phyloP scores from a whole-genome alignment of 2,888 invertebrate genomes.

The Eremobia ochroleuca region DNA sequence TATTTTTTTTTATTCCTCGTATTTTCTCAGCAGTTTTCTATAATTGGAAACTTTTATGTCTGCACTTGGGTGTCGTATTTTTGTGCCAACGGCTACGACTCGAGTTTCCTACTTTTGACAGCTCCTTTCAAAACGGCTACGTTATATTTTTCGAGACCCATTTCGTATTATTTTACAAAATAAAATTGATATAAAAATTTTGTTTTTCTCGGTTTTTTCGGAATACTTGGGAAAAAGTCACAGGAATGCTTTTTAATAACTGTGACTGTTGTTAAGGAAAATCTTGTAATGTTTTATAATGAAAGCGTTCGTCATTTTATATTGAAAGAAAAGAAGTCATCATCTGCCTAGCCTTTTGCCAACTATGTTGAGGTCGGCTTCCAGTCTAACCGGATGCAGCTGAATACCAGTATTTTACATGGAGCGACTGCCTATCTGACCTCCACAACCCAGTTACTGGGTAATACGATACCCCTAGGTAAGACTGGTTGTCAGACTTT shows the following conservation, averaged over 20 bases:
- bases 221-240: neutral
- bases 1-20: too few relatives aligned
- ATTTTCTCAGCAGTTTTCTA: constrained; percentile 16
- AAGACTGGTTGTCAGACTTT: too few relatives aligned
- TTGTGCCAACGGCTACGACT: neutral
- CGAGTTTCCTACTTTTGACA: constrained; percentile 34
- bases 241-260: neutral
- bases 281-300: neutral
- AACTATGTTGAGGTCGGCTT: too few relatives aligned
- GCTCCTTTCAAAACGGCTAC: constrained; percentile 20
- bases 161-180: constrained; percentile 31
- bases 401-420: too few relatives aligned
- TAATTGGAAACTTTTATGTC: constrained; percentile 15
- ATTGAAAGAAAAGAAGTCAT: neutral
- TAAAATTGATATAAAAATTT: neutral
- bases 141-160: constrained; percentile 18
- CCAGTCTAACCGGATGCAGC: too few relatives aligned
- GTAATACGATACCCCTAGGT: too few relatives aligned
- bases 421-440: too few relatives aligned
- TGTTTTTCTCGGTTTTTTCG: neutral
- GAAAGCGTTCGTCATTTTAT: neutral
- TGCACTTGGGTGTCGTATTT: constrained; percentile 1
- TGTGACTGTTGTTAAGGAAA: neutral
- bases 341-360: too few relatives aligned
- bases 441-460: too few relatives aligned